phyloP scores from a whole-genome alignment of 2,113 vertebrate species.

The Rhegmatorhina hoffmannsi region DNA sequence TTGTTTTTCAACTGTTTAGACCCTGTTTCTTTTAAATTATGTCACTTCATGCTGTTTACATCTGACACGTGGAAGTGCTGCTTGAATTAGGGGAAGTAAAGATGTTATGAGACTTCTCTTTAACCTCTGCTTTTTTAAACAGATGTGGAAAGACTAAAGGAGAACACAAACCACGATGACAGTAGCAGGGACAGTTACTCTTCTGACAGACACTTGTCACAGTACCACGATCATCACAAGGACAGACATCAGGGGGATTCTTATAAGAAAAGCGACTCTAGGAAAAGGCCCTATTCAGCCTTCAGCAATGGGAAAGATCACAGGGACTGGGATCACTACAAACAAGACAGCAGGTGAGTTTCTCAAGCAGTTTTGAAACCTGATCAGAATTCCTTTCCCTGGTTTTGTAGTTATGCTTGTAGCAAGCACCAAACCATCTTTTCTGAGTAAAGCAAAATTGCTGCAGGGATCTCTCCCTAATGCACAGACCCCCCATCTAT shows the following conservation, averaged over 20 bases:
- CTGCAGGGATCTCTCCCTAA: neutral
- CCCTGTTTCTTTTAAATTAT: neutral
- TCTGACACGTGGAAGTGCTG: neutral
- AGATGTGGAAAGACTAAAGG: conserved; percentile 92
- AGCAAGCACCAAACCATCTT: neutral
- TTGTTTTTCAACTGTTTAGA: neutral
- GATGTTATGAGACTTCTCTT: neutral
- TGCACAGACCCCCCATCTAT: neutral
- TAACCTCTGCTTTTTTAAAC: conserved; percentile 44
- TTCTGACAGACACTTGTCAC: conserved; percentile 87
- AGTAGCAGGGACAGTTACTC: conserved; percentile 98
- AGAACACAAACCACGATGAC: conserved; percentile 91
- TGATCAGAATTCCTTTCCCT: neutral
- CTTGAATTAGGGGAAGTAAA: neutral
- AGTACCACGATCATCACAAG: conserved; percentile 87
- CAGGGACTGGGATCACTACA: conserved; percentile 91
- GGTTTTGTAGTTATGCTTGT: neutral
- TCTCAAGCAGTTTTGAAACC: neutral
- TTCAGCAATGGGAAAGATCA: conserved; percentile 98
- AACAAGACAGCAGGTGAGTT: conserved; percentile 84
- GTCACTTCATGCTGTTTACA: neutral
- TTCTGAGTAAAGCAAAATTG: neutral
- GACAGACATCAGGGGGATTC: conserved; percentile 85
- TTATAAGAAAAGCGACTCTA: conserved; percentile 86
- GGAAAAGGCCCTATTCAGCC: conserved; percentile 90